Conservation (phyloP, 2,797 vertebrate genomes). For the Brachymystax lenok region DNA sequence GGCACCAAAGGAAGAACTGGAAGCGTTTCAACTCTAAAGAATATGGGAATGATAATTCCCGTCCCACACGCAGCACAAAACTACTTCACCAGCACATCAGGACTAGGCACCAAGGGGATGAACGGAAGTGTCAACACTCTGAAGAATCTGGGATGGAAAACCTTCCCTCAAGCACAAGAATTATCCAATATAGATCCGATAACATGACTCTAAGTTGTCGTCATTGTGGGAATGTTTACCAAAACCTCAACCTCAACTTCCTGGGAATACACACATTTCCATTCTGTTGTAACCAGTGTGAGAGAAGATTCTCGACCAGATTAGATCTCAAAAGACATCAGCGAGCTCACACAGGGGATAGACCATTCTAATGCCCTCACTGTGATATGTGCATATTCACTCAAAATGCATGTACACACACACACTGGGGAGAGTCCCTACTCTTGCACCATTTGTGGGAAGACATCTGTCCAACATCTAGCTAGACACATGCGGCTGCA, state of each 20-base stretch:
- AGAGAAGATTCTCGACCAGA: slow-evolving; percentile 64
- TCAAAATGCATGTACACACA: slow-evolving; percentile 59
- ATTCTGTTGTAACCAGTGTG: slow-evolving; percentile 59
- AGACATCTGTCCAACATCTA: slow-evolving; percentile 56
- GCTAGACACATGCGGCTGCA: slow-evolving; percentile 67
- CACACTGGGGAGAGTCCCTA: slow-evolving; percentile 49
- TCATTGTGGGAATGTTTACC: slow-evolving; percentile 58
- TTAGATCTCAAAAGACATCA: slow-evolving; percentile 57
- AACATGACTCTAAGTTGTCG: neutral
- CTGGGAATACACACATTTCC: slow-evolving; percentile 59
- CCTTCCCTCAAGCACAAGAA: neutral
- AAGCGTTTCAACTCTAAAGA: too few relatives aligned
- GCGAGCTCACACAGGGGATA: slow-evolving; percentile 63
- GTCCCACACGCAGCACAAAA: too few relatives aligned
- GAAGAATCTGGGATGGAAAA: too few relatives aligned
- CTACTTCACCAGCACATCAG: too few relatives aligned
- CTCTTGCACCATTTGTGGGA: slow-evolving; percentile 61
- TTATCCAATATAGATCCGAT: too few relatives aligned
- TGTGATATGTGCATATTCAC: slow-evolving; percentile 61
- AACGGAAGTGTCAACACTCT: too few relatives aligned
- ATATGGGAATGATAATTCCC: too few relatives aligned
- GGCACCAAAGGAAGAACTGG: too few relatives aligned
- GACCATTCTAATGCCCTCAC: slow-evolving; percentile 50
- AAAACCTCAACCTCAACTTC: slow-evolving; percentile 56
- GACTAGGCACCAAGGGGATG: too few relatives aligned